Evolutionary conservation across 2,113 vertebrate genomes (phyloP).

Genomic region (Psittacus erithacus): DNA sequence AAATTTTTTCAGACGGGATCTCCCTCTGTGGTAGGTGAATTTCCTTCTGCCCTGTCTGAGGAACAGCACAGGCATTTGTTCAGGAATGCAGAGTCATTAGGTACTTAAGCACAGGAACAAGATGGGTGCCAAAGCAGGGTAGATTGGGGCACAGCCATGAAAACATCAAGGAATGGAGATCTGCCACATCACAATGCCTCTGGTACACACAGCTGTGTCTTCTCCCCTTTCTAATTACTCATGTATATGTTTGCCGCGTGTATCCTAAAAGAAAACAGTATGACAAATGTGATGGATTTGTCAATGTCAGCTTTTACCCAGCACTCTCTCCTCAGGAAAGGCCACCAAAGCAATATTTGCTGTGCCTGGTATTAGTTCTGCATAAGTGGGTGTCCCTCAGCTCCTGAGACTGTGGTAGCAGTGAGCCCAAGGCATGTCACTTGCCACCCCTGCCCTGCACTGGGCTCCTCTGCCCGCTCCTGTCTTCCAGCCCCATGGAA

Average conservation of each 20-base stretch:
- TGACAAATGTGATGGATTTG: background rate
- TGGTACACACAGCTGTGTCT: background rate
- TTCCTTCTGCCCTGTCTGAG: background rate
- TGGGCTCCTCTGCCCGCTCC: background rate
- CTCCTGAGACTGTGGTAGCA: background rate
- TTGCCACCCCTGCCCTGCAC: background rate
- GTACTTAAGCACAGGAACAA: background rate
- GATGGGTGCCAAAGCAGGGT: background rate
- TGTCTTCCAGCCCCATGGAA: background rate
- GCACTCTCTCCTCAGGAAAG: background rate
- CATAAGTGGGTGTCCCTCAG: background rate
- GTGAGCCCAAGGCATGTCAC: background rate
- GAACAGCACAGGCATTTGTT: background rate
- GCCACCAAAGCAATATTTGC: background rate
- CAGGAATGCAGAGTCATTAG: background rate
- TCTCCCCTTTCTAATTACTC: background rate
- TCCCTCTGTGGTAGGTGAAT: background rate
- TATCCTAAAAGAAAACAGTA: background rate
- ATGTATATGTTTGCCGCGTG: accelerated
- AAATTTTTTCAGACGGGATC: slow-evolving; percentile 18
- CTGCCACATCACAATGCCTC: accelerated
- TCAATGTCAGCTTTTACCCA: background rate
- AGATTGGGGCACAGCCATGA: background rate
- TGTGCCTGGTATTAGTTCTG: background rate
- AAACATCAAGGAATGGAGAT: background rate